Percentiles rank a stretch among this genome's conserved stretches.
Conservation (phyloP, 2,797 vertebrate species). For the Pelochelys cantorii region DNA sequence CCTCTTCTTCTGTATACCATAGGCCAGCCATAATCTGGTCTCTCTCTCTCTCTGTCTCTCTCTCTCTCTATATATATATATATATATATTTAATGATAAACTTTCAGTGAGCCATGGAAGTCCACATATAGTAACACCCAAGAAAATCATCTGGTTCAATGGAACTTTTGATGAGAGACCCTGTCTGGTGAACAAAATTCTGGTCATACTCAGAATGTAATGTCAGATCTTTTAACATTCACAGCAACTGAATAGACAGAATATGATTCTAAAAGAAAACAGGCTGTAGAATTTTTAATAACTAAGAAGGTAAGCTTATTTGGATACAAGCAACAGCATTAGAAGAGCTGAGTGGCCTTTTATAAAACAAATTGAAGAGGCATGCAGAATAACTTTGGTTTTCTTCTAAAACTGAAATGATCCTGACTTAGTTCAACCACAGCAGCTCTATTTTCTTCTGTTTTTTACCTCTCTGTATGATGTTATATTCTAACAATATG, state of each 20-base stretch:
- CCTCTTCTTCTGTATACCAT: background rate
- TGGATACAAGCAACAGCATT: background rate
- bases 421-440: background rate
- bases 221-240: background rate
- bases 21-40: background rate
- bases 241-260: background rate
- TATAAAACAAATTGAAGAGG: slow-evolving; percentile 12
- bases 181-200: background rate
- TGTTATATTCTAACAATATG: background rate
- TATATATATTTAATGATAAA: no score
- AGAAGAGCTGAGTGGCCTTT: background rate
- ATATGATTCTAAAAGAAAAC: background rate
- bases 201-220: background rate
- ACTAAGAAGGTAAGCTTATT: background rate
- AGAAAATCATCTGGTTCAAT: background rate
- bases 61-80: no score
- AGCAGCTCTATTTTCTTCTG: background rate
- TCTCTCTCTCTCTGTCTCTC: no score
- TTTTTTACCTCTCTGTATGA: background rate
- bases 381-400: background rate
- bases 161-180: background rate
- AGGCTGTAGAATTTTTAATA: background rate
- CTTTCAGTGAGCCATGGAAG: background rate
- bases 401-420: background rate
- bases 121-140: background rate